phyloP scores from a whole-genome alignment of 2,888 invertebrate species.

The Drymonia ruficornis region DNA sequence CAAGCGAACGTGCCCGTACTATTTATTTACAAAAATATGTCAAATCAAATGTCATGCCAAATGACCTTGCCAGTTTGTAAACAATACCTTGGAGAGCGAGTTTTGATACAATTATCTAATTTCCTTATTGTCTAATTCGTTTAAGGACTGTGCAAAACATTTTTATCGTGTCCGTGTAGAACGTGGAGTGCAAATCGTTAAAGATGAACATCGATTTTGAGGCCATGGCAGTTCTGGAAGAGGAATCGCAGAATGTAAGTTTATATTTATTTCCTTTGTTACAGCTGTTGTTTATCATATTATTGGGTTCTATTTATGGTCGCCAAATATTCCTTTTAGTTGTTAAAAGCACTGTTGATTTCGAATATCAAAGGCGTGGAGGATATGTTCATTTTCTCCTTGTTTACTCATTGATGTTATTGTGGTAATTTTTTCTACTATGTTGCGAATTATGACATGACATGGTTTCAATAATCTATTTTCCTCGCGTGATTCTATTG shows the following conservation, averaged over 20 bases:
- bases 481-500: slow-evolving; percentile 47
- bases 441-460: slow-evolving; percentile 36
- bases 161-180: slow-evolving; percentile 32
- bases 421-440: too few relatives aligned
- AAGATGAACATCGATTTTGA: slow-evolving; percentile 85
- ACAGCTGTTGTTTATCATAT: slow-evolving; percentile 33
- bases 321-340: background rate
- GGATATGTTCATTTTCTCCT: slow-evolving; percentile 24
- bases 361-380: background rate
- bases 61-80: slow-evolving; percentile 92
- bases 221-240: slow-evolving; percentile 86
- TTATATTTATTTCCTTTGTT: slow-evolving; percentile 54
- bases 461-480: slow-evolving; percentile 31
- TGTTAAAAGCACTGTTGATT: background rate
- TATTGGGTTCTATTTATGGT: slow-evolving; percentile 32
- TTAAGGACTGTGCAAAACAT: slow-evolving; percentile 46
- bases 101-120: slow-evolving; percentile 74
- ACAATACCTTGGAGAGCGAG: slow-evolving; percentile 84
- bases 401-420: slow-evolving; percentile 29
- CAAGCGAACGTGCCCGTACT: slow-evolving; percentile 45
- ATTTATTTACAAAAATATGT: slow-evolving; percentile 76
- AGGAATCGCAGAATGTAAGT: slow-evolving; percentile 86
- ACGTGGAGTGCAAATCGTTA: slow-evolving; percentile 18
- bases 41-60: slow-evolving; percentile 72
- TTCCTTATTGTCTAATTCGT: slow-evolving; percentile 82